Evolutionary conservation across 2,113 vertebrate species (phyloP), one percentile per base, ranked within the genome.

Genomic region (Pyxicephalus adspersus): DNA sequence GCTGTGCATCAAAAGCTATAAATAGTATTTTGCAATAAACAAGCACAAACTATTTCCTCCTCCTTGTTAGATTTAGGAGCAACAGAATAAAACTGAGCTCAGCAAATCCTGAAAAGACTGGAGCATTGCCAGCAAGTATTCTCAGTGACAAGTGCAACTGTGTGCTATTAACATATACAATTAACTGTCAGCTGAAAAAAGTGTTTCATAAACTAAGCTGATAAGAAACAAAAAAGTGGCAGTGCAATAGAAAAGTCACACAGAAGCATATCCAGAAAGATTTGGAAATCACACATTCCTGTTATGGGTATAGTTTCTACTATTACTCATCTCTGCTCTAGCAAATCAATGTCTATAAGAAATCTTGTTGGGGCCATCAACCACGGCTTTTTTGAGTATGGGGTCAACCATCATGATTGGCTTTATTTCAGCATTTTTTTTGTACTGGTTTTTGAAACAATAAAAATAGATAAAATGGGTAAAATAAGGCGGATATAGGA

Each of bases 161-260:
- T 58, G 65, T n/a, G 18, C 52, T 58, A 68, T 78, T 78, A 78
- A 78, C 61, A 77, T 26, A 38, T 58, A 55, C 52, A 78, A 67
- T 66, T 34, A 54, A 13, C 20, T 58, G 64, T 78, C 76, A 67
- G 55, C 45, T 18, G 5, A 11, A 64, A 55, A n/a, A 68, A 45
- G 7, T 3, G 52, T 67, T 58, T 25, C 31, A 16, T 25, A 58
- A 78, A 78, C 38, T 45, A 25, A 67, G 8, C 9, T 64, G 26
- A 23, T 20, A 61, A 38, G 34, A 63, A 65, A 31, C 1, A 7
- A 5, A 65, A 65, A 65, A 15, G 17, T 20, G 7, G 64, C 64
- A 34, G 34, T 8, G 64, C 2, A 65, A 19, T 26, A 45, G 38
- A 45, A 13, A 13, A 1, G 7, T 9, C 9, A 45, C 38, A 45